Base-by-base conservation (phyloP, 2,113 vertebrate species). In the Platysternon megacephalum region DNA sequence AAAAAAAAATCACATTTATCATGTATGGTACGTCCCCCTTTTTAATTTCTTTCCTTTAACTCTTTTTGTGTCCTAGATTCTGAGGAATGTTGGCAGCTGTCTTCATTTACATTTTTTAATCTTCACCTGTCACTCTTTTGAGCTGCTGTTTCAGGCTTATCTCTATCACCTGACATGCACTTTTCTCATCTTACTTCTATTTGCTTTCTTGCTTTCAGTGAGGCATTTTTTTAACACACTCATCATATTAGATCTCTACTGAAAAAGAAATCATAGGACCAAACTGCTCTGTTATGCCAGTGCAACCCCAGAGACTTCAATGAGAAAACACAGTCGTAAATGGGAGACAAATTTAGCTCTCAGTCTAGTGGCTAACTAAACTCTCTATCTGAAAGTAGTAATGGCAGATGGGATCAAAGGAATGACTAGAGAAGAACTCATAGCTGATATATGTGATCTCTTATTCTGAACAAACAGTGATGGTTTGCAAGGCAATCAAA, bases 61-160 rank as follows among this genome's bases (percentile, higher is more conserved):
- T 76, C 55, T 93, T 58, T 72, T 86, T 19, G 10, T 94, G 81
- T 82, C 90, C 95, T 95, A 86, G 58, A 93, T 87, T 94, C 81
- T 94, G 48, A 2, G 61, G 65, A 84, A 61, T 93, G 42, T 61
- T 94, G 96, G 72, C 92, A 95, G 65, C 85, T 91, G 44, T 79
- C 80, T 93, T 58, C 85, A 17, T 79, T 96, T 97, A 91, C 84
- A 97, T 78, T 82, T 97, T 97, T 97, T 97, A 97, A 98, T 98
- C 95, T 96, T 96, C 24, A 35, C 56, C 58, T 97, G 96, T 94
- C 95, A 95, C 53, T 96, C 85, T 89, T 91, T 85, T 85, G 87
- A 95, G 16, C 82, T 95, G 58, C 92, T 95, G 35, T 95, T 98
- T 97, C 93, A 93, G 87, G 89, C 52, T 97, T 97, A 85, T 95